Evolutionary conservation across 2,797 vertebrate species (phyloP).

Genomic region (Peromyscus attwateri): DNA sequence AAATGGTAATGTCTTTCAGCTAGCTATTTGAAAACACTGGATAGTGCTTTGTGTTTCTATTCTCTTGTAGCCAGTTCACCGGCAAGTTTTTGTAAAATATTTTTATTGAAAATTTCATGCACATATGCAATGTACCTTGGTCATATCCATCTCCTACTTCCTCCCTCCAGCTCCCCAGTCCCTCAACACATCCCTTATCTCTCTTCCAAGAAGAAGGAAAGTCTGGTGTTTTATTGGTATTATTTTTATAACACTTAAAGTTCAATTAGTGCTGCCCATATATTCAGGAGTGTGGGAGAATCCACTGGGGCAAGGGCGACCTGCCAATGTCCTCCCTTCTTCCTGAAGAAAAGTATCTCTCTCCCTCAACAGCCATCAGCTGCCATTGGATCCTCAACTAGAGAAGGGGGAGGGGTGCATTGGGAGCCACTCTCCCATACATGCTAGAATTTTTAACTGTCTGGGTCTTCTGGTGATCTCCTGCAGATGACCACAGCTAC

Average conservation of each 20-base stretch:
- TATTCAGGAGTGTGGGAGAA: too few relatives aligned
- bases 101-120: background rate
- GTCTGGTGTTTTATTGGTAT: background rate
- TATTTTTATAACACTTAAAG: background rate
- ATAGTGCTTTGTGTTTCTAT: background rate
- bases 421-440: background rate
- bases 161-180: background rate
- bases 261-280: background rate
- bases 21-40: background rate
- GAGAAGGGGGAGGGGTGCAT: too few relatives aligned
- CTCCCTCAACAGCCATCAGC: background rate
- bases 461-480: too few relatives aligned
- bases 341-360: background rate
- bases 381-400: too few relatives aligned
- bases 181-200: background rate
- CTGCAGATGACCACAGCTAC: too few relatives aligned
- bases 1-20: background rate
- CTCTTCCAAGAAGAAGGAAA: background rate
- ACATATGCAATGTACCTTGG: background rate
- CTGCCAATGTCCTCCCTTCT: background rate
- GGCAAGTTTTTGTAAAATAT: background rate
- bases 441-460: background rate
- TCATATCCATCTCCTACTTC: background rate
- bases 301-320: background rate
- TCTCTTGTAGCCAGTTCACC: background rate